Evolutionary conservation across 2,888 invertebrate genomes (phyloP).

Genomic region (Drosophila stalkeri): DNA sequence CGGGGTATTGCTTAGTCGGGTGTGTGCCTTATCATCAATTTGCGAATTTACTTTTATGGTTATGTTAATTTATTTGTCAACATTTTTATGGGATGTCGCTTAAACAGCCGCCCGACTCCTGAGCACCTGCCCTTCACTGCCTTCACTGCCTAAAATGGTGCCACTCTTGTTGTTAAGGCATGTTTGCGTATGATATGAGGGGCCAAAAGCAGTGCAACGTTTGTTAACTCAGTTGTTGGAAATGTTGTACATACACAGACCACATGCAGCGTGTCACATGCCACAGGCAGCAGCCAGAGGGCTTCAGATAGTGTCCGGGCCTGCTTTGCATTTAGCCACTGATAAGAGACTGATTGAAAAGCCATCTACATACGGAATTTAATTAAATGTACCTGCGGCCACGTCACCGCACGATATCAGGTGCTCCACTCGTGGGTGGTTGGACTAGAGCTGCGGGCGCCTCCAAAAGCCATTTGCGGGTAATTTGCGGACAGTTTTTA

Average conservation of each 20-base stretch:
- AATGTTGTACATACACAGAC: slow-evolving; percentile 21
- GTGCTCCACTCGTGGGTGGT: slow-evolving; percentile 1
- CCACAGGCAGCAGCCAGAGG: slow-evolving; percentile 6
- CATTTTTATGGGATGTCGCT: slow-evolving; percentile 69
- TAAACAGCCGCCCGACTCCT: slow-evolving; percentile 15
- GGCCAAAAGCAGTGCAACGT: slow-evolving; percentile 35
- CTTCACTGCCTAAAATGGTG: slow-evolving; percentile 47
- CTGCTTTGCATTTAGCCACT: slow-evolving; percentile 52
- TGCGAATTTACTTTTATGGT: slow-evolving; percentile 61
- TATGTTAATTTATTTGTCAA: slow-evolving; percentile 68
- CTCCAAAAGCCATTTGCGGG: slow-evolving; percentile 61
- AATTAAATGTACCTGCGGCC: slow-evolving; percentile 59
- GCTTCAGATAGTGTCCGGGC: slow-evolving; percentile 26
- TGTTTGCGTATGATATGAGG: slow-evolving; percentile 33
- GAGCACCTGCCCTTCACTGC: slow-evolving; percentile 9
- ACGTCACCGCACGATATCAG: slow-evolving; percentile 31
- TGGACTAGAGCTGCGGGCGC: slow-evolving; percentile 27
- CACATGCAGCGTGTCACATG: neutral
- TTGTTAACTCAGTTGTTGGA: slow-evolving; percentile 29
- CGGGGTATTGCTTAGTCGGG: slow-evolving; percentile 1
- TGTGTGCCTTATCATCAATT: slow-evolving; percentile 21
- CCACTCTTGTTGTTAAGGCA: slow-evolving; percentile 18
- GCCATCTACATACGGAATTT: slow-evolving; percentile 67
- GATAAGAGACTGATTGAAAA: slow-evolving; percentile 73
- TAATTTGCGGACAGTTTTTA: slow-evolving; percentile 62